Conservation (phyloP, 2,113 vertebrate genomes). For the Rhynchopsitta pachyrhyncha region DNA sequence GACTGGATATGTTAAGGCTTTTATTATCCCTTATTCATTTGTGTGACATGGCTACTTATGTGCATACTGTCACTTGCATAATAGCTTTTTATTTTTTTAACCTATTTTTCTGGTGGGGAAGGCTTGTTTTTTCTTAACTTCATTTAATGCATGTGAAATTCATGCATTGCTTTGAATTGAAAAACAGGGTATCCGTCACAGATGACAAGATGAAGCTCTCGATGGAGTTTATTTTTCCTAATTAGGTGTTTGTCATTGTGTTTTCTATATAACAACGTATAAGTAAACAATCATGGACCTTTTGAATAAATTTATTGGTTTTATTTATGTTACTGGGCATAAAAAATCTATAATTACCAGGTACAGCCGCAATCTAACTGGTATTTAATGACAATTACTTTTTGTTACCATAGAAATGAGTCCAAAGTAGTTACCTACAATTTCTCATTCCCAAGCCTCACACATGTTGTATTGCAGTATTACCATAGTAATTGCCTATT, state of each 20-base stretch:
- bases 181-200: conserved; percentile 38
- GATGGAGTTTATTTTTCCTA: conserved; percentile 75
- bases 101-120: background rate
- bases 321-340: conserved; percentile 82
- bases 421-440: conserved; percentile 81
- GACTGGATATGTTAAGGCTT: background rate
- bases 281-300: conserved; percentile 78
- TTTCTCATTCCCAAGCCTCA: conserved; percentile 80
- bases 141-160: background rate
- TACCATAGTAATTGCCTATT: conserved; percentile 86
- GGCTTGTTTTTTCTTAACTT: background rate
- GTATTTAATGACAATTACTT: conserved; percentile 85
- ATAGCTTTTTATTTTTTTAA: background rate
- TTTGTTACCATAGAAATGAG: conserved; percentile 88
- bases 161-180: background rate
- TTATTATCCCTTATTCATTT: background rate
- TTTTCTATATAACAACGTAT: conserved; percentile 55
- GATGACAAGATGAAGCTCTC: conserved; percentile 61
- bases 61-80: background rate
- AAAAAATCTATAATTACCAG: conserved; percentile 84
- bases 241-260: conserved; percentile 75
- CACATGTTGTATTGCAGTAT: conserved; percentile 80
- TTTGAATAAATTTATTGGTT: conserved; percentile 80
- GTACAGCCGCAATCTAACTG: conserved; percentile 77
- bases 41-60: background rate